phyloP scores from a whole-genome alignment of 2,113 vertebrate species.

The Strix aluco region DNA sequence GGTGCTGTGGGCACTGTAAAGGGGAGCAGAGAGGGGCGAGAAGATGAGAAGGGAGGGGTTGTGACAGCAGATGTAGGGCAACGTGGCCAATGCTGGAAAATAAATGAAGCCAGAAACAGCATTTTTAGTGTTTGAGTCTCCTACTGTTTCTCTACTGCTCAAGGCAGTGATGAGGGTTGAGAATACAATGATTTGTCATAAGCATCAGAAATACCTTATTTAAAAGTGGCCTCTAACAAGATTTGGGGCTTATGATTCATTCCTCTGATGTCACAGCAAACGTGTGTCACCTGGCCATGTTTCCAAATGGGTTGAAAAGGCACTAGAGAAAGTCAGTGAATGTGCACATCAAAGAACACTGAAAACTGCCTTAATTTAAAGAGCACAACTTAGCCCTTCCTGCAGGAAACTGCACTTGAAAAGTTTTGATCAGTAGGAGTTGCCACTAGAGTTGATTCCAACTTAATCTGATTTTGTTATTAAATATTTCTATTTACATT shows the following conservation, averaged over 20 bases:
- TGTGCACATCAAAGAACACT: fast-evolving
- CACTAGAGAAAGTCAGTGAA: neutral
- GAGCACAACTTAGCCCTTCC: neutral
- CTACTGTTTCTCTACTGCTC: neutral
- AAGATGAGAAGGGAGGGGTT: neutral
- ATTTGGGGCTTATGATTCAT: neutral
- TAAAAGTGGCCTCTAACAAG: neutral
- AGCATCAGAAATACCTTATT: neutral
- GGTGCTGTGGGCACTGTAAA: neutral
- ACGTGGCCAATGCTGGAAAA: fast-evolving
- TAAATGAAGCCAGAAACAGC: neutral
- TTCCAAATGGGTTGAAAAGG: neutral
- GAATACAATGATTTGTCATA: neutral
- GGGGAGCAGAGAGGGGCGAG: neutral
- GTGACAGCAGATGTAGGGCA: neutral
- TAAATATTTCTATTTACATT: neutral
- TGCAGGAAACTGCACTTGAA: neutral
- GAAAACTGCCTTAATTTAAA: neutral
- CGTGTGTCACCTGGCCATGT: neutral
- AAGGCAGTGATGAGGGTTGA: neutral
- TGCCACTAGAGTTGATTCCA: neutral
- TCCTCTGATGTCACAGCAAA: neutral
- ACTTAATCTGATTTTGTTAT: neutral
- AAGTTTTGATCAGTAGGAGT: neutral
- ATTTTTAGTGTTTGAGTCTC: neutral